Evolutionary conservation across 1,140 invertebrate species (phyloP), one percentile per base, ranked within the genome.

Genomic region (Lucilia sericata): DNA sequence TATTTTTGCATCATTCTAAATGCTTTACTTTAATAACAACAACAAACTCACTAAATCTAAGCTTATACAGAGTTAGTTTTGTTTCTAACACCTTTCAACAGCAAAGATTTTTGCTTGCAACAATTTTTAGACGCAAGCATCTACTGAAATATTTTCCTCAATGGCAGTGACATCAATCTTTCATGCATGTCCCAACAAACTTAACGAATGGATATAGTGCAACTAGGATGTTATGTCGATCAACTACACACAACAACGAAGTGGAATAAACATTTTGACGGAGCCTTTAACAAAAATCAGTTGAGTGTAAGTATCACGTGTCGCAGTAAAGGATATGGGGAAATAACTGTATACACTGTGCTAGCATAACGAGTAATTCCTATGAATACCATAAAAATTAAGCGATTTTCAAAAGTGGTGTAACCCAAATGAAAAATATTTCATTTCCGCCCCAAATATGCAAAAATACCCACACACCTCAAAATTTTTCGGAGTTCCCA

Each of bases 261-360:
- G 25, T 30, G 25, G 25, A 30, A 30, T 30, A 30, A 30, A 93
- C 88, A 95, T 96, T 25, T 94, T 96, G 25, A 96, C 96, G 0
- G 96, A 96, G 87, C 95, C 96, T 87, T 93, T 95, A 83, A 96
- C 95, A 9, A 93, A 95, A 55, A 96, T 95, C 81, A 96, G 95
- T 80, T 92, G 94, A 76, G 92, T 96, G 85, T 92, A 96, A 75
- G 96, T 96, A 86, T 95, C 95, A 17, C 92, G 94, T 86, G 95
- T 95, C 17, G 91, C 94, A 47, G 93, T 1, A 30, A 30, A 30
- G 25, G 25, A 30, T 30, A 30, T 30, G 25, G 25, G 25, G 25
- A 30, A 30, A 30, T 30, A 3, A 30, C 25, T 30, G 25, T 30
- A 30, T 30, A 30, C 1, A 42, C 10, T 42, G 42, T 91, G 96